Evolutionary conservation across 2,888 invertebrate genomes (phyloP).

Genomic region (Cybosia mesomella): DNA sequence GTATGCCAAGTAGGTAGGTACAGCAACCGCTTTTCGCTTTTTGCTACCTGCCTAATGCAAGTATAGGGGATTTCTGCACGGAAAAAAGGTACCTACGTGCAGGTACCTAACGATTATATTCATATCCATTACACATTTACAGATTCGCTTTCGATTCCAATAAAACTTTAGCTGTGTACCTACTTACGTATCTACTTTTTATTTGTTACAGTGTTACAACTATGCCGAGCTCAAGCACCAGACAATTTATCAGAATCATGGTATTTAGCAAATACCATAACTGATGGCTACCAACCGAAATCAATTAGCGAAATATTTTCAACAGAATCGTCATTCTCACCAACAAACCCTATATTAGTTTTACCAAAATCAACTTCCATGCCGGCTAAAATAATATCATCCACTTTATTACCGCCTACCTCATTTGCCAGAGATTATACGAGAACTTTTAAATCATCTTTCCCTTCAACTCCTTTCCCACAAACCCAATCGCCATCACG

Average conservation of each 20-base stretch:
- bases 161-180: background rate
- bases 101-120: too few relatives aligned
- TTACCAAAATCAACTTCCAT: conserved; percentile 41
- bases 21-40: too few relatives aligned
- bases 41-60: too few relatives aligned
- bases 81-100: too few relatives aligned
- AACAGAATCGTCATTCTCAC: conserved; percentile 66
- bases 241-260: conserved; percentile 68
- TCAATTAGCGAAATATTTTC: conserved; percentile 78
- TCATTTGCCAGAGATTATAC: conserved; percentile 24
- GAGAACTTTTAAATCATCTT: conserved; percentile 20
- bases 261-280: conserved; percentile 80
- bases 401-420: conserved; percentile 46
- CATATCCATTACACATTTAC: too few relatives aligned
- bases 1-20: too few relatives aligned
- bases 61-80: too few relatives aligned
- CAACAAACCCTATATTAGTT: conserved; percentile 66
- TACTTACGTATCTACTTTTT: conserved; percentile 20
- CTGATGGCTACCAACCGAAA: conserved; percentile 75
- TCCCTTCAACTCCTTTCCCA: conserved; percentile 33
- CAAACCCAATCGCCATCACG: conserved; percentile 21
- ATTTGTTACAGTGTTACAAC: conserved; percentile 78
- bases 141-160: too few relatives aligned
- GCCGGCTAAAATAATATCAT: conserved; percentile 40
- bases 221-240: conserved; percentile 75